Conservation (phyloP, 2,113 vertebrate genomes). For the Salvator merianae region DNA sequence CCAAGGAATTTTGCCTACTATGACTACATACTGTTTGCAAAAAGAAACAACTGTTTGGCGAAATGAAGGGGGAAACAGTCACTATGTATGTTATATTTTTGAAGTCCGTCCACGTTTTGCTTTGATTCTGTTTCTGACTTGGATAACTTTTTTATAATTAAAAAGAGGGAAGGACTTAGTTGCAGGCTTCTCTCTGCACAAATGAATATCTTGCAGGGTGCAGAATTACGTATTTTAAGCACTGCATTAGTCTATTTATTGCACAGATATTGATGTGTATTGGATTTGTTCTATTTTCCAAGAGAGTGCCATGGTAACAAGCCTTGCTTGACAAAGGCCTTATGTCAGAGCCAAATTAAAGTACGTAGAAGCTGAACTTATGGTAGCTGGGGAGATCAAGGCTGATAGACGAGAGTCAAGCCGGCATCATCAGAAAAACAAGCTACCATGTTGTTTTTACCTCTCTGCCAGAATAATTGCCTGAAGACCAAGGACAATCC, state of each 20-base stretch:
- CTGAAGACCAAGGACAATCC: fast-evolving
- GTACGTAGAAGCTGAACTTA: conserved; percentile 60
- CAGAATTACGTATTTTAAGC: conserved; percentile 67
- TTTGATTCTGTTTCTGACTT: conserved; percentile 62
- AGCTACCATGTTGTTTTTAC: background rate
- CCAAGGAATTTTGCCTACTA: background rate
- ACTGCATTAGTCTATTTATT: conserved; percentile 74
- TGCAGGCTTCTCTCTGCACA: conserved; percentile 62
- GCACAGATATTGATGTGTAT: conserved; percentile 71
- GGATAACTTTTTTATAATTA: conserved; percentile 71
- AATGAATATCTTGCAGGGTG: conserved; percentile 65
- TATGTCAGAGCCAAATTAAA: conserved; percentile 71
- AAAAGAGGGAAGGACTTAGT: conserved; percentile 64
- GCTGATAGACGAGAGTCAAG: conserved; percentile 13
- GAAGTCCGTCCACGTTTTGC: conserved; percentile 8
- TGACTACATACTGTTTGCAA: background rate
- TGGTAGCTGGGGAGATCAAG: conserved; percentile 52
- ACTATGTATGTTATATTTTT: conserved; percentile 30
- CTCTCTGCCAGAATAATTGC: fast-evolving
- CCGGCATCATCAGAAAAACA: conserved; percentile 43
- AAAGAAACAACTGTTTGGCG: background rate
- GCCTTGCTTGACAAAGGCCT: conserved; percentile 66
- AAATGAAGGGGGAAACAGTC: background rate
- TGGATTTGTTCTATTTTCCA: conserved; percentile 73
- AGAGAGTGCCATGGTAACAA: conserved; percentile 74